Conservation (phyloP, 1,140 invertebrate species). For the Cataglyphis hispanica region DNA sequence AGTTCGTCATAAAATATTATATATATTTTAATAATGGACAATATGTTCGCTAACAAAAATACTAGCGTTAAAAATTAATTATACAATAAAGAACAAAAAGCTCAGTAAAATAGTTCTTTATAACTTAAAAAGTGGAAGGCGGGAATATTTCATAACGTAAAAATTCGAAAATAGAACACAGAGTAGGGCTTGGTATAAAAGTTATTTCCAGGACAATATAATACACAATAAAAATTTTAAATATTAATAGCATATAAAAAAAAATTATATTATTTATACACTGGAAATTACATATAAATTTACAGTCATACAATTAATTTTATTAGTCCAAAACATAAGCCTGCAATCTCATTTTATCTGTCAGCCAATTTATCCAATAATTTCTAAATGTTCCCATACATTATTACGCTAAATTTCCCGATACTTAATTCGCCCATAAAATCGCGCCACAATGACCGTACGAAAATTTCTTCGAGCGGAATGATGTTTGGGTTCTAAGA, state of each 20-base stretch:
- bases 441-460: conserved; percentile 58
- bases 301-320: background rate
- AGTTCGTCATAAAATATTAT: background rate
- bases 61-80: conserved; percentile 8
- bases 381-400: conserved; percentile 21
- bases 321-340: background rate
- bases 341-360: background rate
- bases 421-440: conserved; percentile 52
- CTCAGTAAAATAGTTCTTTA: conserved; percentile 15
- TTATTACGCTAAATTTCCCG: conserved; percentile 50
- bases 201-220: background rate
- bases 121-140: background rate
- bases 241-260: background rate
- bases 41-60: background rate
- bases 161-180: background rate
- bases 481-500: conserved; percentile 42
- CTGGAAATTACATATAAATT: background rate
- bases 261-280: background rate
- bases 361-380: background rate
- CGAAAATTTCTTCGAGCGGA: conserved; percentile 61
- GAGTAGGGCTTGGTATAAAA: background rate
- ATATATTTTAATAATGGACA: background rate
- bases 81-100: background rate
- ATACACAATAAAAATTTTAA: background rate
- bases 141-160: background rate